Base-by-base conservation (phyloP, 2,888 invertebrate species). In the Mayetiola destructor region DNA sequence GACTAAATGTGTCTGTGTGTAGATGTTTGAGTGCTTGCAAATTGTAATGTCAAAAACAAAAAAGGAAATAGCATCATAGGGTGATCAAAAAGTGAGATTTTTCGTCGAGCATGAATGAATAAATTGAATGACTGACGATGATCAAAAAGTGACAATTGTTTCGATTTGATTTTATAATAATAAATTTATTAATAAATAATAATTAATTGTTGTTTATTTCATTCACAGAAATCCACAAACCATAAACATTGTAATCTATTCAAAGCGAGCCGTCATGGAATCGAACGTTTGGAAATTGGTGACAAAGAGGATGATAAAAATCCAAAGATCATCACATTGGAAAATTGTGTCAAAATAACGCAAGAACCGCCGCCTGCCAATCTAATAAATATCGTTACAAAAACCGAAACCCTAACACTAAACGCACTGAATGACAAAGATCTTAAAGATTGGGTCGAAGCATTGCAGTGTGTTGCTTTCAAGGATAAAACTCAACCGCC, bases 341-440 rank as follows among this genome's bases (percentile, higher is more conserved):
- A 89, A 73, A 86, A 89, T 68, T 90, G 90, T 69, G 82, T 90
- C 40, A 91, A 91, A 77, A 88, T 91, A 66, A 80, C 81, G 61
- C 80, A 81, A 69, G 71, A 73, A 68, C 76, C 77, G 67, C 74
- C 78, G 70, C 79, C 67, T 59, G 77, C 77, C 58, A 81, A 79
- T 65, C 76, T 78, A 62, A 79, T 80, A 60, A 70, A 69, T 62
- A 81, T 91, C 64, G 80, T 87, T 59, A 88, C 87, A 62, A 88
- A 87, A 74, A 80, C 82, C 59, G 81, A 80, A 36, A 82, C 85
- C 27, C 61, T 73, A 1, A 80, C 80, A 61, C 64, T 80, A 2
- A 76, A 77, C 63, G 73, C 78, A 14, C 72, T 75, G 57, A 80
- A 80, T 23, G 85, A 86, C 66, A 73, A 79, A 23, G 85, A 85